Base-by-base conservation (phyloP, 2,797 vertebrate genomes). In the Siniperca obscura region DNA sequence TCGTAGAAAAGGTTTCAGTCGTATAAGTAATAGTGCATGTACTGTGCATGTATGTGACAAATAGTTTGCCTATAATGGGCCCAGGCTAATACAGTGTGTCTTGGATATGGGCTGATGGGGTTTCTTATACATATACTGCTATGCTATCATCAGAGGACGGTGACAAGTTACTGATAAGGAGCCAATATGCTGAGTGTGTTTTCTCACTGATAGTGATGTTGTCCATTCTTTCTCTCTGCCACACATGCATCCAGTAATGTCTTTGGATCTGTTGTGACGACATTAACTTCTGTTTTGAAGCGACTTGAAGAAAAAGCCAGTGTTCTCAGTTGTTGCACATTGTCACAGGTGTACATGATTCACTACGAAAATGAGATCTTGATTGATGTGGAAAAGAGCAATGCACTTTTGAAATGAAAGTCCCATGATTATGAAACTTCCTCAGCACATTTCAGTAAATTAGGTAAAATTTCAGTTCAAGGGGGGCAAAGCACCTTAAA, bases 401-500 rank as follows among this genome's bases (percentile, higher is more conserved):
- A 50, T 56, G 22, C 65, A 30, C 48, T 57, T 53, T 52, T 74
- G 62, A 88, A 80, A 73, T 70, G 34, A 55, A 22, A 81, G 52
- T 61, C 69, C 44, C 52, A 22, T 2, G 14, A 56, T 88, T 81
- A 25, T 69, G 85, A 82, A 90, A 86, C 82, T 86, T 90, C 79
- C 75, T 78, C 56, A 1, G 42, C 36, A 53, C 22, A 3, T 76
- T 79, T 78, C 50, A 71, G 36, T 56, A 22, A n/a, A 80, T 53
- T 36, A 16, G 1, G 67, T 64, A 61, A 68, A 59, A 14, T 14
- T 25, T 62, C 55, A 30, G 30, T 14, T 65, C 9, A 17, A 1
- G 0, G 14, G 22, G 38, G 2, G 3, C 44, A 48, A 60, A 13
- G 4, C 21, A n/a, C 11, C 62, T 44, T 57, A 16, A 38, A 12